Evolutionary conservation across 2,797 vertebrate genomes (phyloP).

Genomic region (Propithecus perrieri): DNA sequence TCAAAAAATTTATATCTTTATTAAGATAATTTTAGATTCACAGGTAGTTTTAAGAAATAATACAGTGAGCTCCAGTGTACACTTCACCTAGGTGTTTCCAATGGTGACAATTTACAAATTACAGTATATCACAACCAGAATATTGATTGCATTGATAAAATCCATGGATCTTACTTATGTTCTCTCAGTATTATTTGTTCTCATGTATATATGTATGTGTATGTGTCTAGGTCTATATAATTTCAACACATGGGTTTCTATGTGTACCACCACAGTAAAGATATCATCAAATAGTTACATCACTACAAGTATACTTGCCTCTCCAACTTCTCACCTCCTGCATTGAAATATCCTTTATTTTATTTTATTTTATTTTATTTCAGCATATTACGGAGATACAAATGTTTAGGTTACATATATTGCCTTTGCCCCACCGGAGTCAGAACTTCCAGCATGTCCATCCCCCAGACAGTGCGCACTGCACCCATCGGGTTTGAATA

Average conservation of each 20-base stretch:
- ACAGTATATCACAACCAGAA: background rate
- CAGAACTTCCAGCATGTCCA: no score
- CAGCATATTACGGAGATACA: no score
- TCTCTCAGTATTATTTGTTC: background rate
- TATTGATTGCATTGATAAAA: background rate
- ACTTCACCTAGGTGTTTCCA: background rate
- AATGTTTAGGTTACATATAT: no score
- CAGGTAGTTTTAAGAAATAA: background rate
- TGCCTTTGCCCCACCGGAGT: no score
- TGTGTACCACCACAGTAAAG: background rate
- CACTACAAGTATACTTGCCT: background rate
- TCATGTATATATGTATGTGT: background rate
- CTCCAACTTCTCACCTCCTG: background rate
- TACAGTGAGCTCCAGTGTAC: background rate
- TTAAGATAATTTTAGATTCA: background rate
- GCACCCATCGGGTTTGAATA: no score
- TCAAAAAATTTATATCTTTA: background rate
- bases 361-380: no score
- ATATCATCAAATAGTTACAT: background rate
- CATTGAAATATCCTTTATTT: background rate
- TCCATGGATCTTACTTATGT: background rate
- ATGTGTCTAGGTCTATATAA: background rate
- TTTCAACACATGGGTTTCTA: background rate
- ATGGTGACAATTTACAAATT: background rate
- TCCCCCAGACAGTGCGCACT: no score